These are phyloP conservation scores for Listronotus bonariensis DNA, from an alignment of 1,140 invertebrate genomes.

Conservation along the genomic window DNA sequence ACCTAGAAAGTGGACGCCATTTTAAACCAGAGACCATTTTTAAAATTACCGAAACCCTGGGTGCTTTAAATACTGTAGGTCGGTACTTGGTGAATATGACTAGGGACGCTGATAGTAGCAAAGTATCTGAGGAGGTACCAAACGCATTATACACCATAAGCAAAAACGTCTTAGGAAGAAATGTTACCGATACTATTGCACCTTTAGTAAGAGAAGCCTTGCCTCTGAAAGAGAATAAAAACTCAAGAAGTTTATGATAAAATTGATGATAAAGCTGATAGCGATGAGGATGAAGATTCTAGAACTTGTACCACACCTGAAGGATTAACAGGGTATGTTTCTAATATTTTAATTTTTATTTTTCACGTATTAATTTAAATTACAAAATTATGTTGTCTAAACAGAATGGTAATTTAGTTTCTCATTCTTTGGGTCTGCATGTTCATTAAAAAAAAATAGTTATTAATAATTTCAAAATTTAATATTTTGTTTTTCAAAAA, in stretches of 20 bases:
- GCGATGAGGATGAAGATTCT: conserved; percentile 43
- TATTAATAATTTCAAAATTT: no score
- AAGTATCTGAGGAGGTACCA: conserved; percentile 62
- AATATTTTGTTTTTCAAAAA: no score
- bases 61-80: conserved; percentile 80
- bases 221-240: conserved; percentile 55
- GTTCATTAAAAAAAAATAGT: no score
- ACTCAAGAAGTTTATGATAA: conserved; percentile 6
- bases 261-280: conserved; percentile 27
- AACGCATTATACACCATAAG: conserved; percentile 78
- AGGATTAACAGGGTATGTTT: conserved; percentile 68
- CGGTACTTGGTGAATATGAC: conserved; percentile 83
- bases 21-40: conserved; percentile 59
- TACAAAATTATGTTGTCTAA: no score
- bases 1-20: conserved; percentile 44
- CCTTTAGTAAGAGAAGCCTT: conserved; percentile 70
- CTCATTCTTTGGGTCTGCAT: no score
- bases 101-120: conserved; percentile 58
- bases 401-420: no score
- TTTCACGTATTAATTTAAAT: no score
- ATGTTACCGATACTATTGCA: conserved; percentile 78
- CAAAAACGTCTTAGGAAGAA: conserved; percentile 78
- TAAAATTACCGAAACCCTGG: conserved; percentile 70
- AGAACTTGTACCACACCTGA: conserved; percentile 78
- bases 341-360: neutral